Evolutionary conservation across 1,140 invertebrate genomes (phyloP), one percentile per base, ranked within the genome.

Genomic region (Zaprionus inermis): DNA sequence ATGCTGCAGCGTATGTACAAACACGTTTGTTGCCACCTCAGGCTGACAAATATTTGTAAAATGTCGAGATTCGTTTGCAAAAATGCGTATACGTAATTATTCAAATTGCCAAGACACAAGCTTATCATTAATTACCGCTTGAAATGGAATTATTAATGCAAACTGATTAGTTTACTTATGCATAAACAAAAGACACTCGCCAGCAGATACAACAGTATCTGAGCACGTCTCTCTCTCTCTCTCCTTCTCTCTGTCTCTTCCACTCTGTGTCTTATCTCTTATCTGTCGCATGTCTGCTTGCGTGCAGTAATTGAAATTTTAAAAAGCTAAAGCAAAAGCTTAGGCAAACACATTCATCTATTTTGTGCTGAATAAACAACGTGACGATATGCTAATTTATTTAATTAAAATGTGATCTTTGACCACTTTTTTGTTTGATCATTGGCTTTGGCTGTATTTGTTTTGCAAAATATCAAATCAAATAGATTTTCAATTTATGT

Each of bases 401-500:
- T 55, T 54, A 30, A 28, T 20, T 36, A 28, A 10, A 34, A 54
- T 20, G 34, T 30, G 10, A 49, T 22, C 14, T 70, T 56, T 49
- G 5, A 28, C 24, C 24, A 38, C 6, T 58, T 38, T 24, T 38
- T n/a, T 49, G 18, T 49, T 49, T 49, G 44, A 49, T 49, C 44
- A 11, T n/a, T 38, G 36, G 11, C 12, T 38, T 38, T 38, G 9
- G 44, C 10, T 22, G 12, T 49, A 20, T 11, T 38, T 79, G 30
- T 5, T 38, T 79, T 64, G 55, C 57, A 38, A 51, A 66, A 20
- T 14, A 28, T 51, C 36, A 58, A 34, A 22, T 49, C 61, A 72
- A 75, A 80, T 68, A 73, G 70, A 70, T 84, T 80, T 84, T 56
- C 79, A 81, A 82, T 79, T 86, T 79, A 81, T 81, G 81, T 71